Conservation (phyloP, 2,113 vertebrate genomes). For the Felis catus region F.catus_Fca126_mat1.0 CM031411.1:93229501-93230000, state of each 20-base stretch:
- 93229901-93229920: not conserved
- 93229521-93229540: not conserved
- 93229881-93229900: not conserved
- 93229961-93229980: not conserved
- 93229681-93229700: no score
- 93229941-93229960: not conserved
- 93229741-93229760: no score
- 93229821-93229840: not conserved
- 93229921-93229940: not conserved
- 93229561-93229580: not conserved
- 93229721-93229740: no score
- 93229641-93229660: no score
- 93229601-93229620: no score
- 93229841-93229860: not conserved
- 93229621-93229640: no score
- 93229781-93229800: constrained; percentile 44
- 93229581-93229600: no score
- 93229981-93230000: not conserved
- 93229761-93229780: no score
- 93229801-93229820: not conserved
- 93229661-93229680: no score
- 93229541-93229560: not conserved
- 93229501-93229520: not conserved
- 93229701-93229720: no score
- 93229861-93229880: not conserved